Conservation (phyloP, 2,888 invertebrate species). For the Syrphus vitripennis region DNA sequence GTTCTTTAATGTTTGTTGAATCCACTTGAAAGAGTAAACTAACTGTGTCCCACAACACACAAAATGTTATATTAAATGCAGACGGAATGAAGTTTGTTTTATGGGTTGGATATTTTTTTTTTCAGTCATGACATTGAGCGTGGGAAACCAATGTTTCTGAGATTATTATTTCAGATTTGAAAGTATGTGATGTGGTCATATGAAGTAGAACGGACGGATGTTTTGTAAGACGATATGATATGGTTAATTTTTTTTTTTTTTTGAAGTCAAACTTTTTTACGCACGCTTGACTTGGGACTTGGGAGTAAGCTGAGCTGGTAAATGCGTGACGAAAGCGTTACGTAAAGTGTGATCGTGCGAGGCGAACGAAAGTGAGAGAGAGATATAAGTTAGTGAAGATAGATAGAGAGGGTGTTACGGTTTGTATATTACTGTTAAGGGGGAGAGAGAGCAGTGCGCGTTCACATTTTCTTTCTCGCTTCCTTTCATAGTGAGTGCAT, state of each 20-base stretch:
- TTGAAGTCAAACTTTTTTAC: not conserved
- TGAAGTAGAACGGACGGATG: conserved; percentile 12
- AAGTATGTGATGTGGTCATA: not conserved
- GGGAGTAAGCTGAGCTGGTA: too few relatives aligned
- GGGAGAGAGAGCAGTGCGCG: too few relatives aligned
- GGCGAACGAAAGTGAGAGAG: too few relatives aligned
- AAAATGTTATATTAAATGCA: conserved; percentile 21
- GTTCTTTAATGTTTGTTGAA: not conserved
- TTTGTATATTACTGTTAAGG: too few relatives aligned
- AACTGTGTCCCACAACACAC: conserved; percentile 34
- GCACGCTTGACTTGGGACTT: too few relatives aligned
- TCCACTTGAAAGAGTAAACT: conserved; percentile 54
- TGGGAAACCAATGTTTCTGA: conserved; percentile 56
- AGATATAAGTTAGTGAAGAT: too few relatives aligned
- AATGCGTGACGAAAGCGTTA: too few relatives aligned
- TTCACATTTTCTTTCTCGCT: too few relatives aligned
- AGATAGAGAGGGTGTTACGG: too few relatives aligned
- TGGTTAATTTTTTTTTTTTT: not conserved
- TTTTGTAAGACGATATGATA: conserved; percentile 22
- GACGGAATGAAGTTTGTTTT: conserved; percentile 39
- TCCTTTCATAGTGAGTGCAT: too few relatives aligned
- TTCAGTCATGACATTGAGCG: conserved; percentile 57
- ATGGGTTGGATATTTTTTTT: conserved; percentile 17
- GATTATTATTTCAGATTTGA: conserved; percentile 23
- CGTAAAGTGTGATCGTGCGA: too few relatives aligned